Evolutionary conservation across 2,113 vertebrate genomes (phyloP), one percentile per base, ranked within the genome.

Genomic region (Perca schrenkii): DNA sequence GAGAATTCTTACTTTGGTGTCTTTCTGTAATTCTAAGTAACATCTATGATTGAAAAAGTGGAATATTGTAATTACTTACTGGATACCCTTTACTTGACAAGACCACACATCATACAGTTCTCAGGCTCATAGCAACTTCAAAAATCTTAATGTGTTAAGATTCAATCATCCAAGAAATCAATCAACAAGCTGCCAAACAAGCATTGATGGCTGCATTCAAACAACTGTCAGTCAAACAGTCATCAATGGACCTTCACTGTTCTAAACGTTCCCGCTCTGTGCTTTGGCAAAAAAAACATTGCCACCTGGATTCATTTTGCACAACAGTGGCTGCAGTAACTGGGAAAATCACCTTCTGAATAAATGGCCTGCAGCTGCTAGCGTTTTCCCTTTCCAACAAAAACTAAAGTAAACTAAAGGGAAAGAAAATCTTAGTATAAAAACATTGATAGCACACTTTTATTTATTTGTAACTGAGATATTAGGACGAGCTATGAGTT

Each of bases 231-330:
- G 60, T 86, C 80, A 91, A 88, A 78, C 74, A 72, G 68, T 87
- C 79, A 88, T 61, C 70, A 60, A 83, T 84, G 65, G 80, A 68
- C 62, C 79, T 77, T 82, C 70, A 50, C 66, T 78, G 70, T 83
- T 87, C 68, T 77, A 72, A 78, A 79, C 75, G 66, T 85, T 78
- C 47, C 79, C 46, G 28, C 85, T 83, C 52, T 54, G 72, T 65
- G 53, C 60, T 88, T 91, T 92, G 91, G 91, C 91, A 92, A 89
- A 91, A 92, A 40, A 43, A 43, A 11, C 40, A 43, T 76, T 52
- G 66, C 83, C 92, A 92, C 90, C 90, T 92, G 91, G 89, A 91
- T 91, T 86, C 43, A 66, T 88, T 79, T 83, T 89, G 68, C 88
- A 85, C 77, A 85, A 82, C 86, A 84, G 78, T 79, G 76, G 86